These are phyloP conservation scores for Bos taurus DNA, from an alignment of 2,113 vertebrate species.

Conservation along the genomic window ARS-UCD2.0 NC_037337.1:50926001-50926500, in stretches of 20 bases:
- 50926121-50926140: not conserved
- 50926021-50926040: not conserved
- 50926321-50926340: no score
- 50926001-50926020: not conserved
- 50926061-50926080: not conserved
- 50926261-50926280: no score
- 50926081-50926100: not conserved
- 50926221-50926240: no score
- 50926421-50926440: not conserved
- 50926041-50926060: not conserved
- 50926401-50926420: not conserved
- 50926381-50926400: not conserved
- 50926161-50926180: no score
- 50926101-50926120: not conserved
- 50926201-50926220: no score
- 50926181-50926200: no score
- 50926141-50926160: not conserved
- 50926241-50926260: no score
- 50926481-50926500: not conserved
- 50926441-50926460: not conserved
- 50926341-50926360: no score
- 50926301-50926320: no score
- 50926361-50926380: not conserved
- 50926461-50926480: not conserved
- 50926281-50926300: no score